phyloP scores from a whole-genome alignment of 2,797 vertebrate species.

The Tiaroga cobitis region DNA sequence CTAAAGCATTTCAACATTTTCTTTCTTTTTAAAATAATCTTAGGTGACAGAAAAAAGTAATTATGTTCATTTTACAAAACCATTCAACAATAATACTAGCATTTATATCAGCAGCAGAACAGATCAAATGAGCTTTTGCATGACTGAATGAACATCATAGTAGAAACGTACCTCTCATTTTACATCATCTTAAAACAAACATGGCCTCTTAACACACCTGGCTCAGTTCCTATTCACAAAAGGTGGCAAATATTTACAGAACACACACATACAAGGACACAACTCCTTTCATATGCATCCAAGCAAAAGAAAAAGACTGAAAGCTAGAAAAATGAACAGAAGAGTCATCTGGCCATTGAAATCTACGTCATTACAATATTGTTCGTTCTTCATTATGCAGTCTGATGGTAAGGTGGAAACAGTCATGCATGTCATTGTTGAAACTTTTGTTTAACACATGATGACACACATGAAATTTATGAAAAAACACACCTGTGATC shows the following conservation, averaged over 20 bases:
- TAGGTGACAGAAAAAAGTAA: not conserved
- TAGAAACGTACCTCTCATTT: not conserved
- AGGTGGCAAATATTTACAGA: constrained; percentile 29
- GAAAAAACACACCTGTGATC: no score
- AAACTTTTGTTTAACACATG: not conserved
- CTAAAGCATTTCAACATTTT: not conserved
- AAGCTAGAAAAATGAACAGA: not conserved
- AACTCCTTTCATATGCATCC: not conserved
- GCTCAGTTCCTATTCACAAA: constrained; percentile 2
- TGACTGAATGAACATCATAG: not conserved
- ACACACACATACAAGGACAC: not conserved
- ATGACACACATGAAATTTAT: not conserved
- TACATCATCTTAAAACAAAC: constrained; percentile 16
- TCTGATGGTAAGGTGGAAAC: not conserved
- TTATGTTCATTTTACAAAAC: not conserved
- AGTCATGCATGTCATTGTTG: not conserved
- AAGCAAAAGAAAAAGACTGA: not conserved
- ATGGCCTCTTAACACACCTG: not conserved
- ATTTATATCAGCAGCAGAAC: not conserved
- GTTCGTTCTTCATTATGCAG: not conserved
- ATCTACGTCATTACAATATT: not conserved
- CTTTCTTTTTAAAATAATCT: not conserved
- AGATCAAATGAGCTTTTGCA: not conserved
- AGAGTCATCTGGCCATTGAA: not conserved
- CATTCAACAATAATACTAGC: not conserved